Evolutionary conservation across 2,113 vertebrate genomes (phyloP).

Genomic region (Tachysurus vachellii): DNA sequence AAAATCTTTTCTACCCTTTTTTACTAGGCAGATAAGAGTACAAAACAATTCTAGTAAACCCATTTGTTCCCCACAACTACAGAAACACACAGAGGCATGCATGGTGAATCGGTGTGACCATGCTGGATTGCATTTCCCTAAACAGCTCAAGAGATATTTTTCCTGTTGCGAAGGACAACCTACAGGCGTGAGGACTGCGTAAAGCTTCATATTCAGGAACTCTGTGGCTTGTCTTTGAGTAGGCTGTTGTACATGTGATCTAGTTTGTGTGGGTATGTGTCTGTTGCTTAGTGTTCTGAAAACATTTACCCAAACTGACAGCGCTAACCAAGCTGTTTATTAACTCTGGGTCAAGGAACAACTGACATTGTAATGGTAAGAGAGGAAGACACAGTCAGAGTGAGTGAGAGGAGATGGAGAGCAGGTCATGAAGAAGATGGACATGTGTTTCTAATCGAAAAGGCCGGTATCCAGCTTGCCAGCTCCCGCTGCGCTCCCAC

Average conservation of each 20-base stretch:
- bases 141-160: slow-evolving; percentile 9
- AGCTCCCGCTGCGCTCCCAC: slow-evolving; percentile 49
- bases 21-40: neutral
- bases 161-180: neutral
- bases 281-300: slow-evolving; percentile 54
- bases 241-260: slow-evolving; percentile 1
- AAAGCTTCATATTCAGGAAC: slow-evolving; percentile 1
- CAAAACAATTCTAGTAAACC: neutral
- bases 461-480: slow-evolving; percentile 33
- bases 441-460: slow-evolving; percentile 61
- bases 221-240: neutral
- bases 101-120: slow-evolving; percentile 16
- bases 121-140: slow-evolving; percentile 37
- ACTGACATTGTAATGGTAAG: slow-evolving; percentile 44
- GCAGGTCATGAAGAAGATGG: slow-evolving; percentile 29
- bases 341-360: slow-evolving; percentile 48
- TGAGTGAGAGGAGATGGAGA: neutral
- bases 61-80: neutral
- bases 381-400: slow-evolving; percentile 21
- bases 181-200: neutral
- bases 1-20: neutral
- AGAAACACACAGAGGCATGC: slow-evolving; percentile 14
- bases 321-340: slow-evolving; percentile 50
- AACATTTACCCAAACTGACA: slow-evolving; percentile 59
- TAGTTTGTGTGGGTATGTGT: slow-evolving; percentile 32